Base-by-base conservation (phyloP, 1,140 invertebrate species). In the Drosophila willistoni region DNA sequence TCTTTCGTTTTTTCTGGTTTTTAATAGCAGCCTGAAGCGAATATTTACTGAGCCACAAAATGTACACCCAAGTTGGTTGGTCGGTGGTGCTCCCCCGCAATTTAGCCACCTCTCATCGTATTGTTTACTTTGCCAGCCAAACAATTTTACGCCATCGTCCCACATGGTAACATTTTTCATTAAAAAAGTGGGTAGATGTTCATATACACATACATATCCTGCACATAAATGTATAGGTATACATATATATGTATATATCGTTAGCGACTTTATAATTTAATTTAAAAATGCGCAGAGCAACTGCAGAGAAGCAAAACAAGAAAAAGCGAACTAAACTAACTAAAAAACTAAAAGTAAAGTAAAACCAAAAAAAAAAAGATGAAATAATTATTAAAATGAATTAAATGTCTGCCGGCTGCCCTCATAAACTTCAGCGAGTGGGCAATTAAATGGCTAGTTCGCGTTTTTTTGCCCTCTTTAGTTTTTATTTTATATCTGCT, bases 361-460 rank as follows among this genome's bases (percentile, higher is more conserved):
- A 61, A 19, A 34, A 57, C 39, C n/a, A n/a, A 34, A 42, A 22
- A 22, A 36, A 36, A 44, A 70, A 64, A 2, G 19, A 86, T 71
- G 77, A 89, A 68, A 73, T 67, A 68, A 89, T 87, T 87, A 87
- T 87, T 80, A 87, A 89, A 87, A 87, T 87, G 84, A 87, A 87
- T 87, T 87, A 89, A 89, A 87, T 87, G 82, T 82, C 82, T 87
- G 83, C 65, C 69, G 56, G 83, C 55, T 78, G 83, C 83, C 79
- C 83, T 77, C 79, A 86, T 86, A 89, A 86, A 80, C 76, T 80
- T 69, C 73, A 76, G 60, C 79, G 76, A 83, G 79, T 78, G 69
- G 83, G 72, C 83, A 86, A 86, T 86, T 86, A 86, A 83, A 86
- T 66, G 73, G 77, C 47, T 71, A 76, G 71, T 72, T 51, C 17